Evolutionary conservation across 2,888 invertebrate genomes (phyloP).

Genomic region (Lithodes maja): DNA sequence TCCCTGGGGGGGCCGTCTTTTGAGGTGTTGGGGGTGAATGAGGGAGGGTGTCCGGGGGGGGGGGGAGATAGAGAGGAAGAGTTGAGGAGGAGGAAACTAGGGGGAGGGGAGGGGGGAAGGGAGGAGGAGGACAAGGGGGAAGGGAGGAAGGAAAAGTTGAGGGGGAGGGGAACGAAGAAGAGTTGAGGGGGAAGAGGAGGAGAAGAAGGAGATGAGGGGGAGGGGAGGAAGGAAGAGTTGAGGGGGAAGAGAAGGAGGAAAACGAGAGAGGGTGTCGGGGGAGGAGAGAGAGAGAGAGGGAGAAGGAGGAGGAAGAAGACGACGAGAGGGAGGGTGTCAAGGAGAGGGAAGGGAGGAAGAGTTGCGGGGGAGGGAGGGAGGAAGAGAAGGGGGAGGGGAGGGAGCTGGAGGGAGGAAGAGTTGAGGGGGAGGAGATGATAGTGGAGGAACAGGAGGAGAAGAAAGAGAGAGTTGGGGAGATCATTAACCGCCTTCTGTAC

Average conservation of each 20-base stretch:
- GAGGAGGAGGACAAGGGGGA: neutral
- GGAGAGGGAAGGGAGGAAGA: neutral
- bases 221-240: neutral
- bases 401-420: neutral
- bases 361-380: neutral
- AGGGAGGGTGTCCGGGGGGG: neutral
- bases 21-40: slow-evolving; percentile 5
- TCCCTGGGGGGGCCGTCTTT: slow-evolving; percentile 27
- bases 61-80: neutral
- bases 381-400: neutral
- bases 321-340: neutral
- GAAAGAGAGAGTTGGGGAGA: no score
- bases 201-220: neutral
- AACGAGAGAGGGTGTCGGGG: neutral
- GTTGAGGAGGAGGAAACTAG: neutral
- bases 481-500: no score
- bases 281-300: neutral
- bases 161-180: neutral
- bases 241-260: neutral
- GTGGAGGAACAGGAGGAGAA: no score
- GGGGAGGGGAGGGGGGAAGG: neutral
- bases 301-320: neutral
- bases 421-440: no score
- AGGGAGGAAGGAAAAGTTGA: neutral
- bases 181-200: neutral